Evolutionary conservation across 1,140 invertebrate genomes (phyloP), one percentile per base, ranked within the genome.

Genomic region (Palaemon carinicauda): DNA sequence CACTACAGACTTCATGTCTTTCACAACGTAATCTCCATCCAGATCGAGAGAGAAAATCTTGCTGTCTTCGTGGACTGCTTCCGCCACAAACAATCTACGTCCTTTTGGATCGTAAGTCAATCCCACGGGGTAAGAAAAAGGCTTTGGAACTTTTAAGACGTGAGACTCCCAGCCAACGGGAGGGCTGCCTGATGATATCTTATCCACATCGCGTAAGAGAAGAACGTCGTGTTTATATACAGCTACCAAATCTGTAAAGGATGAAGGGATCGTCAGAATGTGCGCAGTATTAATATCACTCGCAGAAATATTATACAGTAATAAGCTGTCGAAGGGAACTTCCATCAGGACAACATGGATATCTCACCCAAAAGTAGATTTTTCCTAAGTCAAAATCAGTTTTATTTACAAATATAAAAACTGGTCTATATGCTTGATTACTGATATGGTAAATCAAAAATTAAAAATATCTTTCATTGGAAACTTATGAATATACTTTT

Each of bases 141-240:
- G 31, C 15, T 77, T 60, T n/a, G 82, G 82, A 24, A 81, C 80
- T n/a, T 53, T 27, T 9, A 88, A 12, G 1, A 31, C 52, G 9
- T 52, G 56, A 1, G 60, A n/a, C 65, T 85, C 21, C 87, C 82
- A 81, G 12, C 41, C 33, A 41, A 60, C 3, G 29, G 27, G 21
- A 82, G 80, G 17, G 21, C 56, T 21, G 41, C 65, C 24, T 29
- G 60, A 80, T 1, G 27, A 15, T 24, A 60, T 77, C 41, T 51
- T 77, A 52, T 88, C 74, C 21, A 77, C 87, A 75, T 74, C 65
- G 4, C 69, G 65, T 31, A 88, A 19, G 2, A 80, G 51, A 3
- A 81, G 50, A 51, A 88, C 69, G 24, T 81, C 51, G n/a, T 77
- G 51, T 53, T 79, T 52, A 52, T 88, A 88, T 51, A 85, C 82